These are phyloP conservation scores for Brachyistius frenatus DNA, from an alignment of 2,113 vertebrate genomes.

Conservation along the genomic window DNA sequence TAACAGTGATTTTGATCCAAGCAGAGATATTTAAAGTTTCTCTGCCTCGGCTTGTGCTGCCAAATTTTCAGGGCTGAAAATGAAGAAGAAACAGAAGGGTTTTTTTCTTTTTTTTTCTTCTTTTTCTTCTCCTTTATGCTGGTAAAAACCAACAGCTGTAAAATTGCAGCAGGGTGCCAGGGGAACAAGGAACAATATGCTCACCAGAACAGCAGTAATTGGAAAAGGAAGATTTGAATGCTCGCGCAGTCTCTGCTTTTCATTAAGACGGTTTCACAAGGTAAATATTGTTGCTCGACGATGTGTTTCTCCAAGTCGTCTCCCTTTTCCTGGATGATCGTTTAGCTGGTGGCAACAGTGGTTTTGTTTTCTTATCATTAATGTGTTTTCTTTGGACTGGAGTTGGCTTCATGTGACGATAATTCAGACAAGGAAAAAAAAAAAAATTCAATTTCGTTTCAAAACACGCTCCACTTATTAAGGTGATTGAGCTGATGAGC, in stretches of 20 bases:
- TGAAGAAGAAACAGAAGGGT: conserved; percentile 45
- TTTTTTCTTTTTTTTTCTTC: background rate
- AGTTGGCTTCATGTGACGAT: conserved; percentile 14
- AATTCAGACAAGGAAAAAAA: conserved; percentile 16
- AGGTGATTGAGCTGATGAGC: background rate
- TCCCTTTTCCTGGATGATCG: conserved; percentile 30
- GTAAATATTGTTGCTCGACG: conserved; percentile 73
- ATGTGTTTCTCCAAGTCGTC: conserved; percentile 46
- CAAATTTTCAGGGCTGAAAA: conserved; percentile 49
- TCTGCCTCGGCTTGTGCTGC: conserved; percentile 17
- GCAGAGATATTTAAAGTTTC: conserved; percentile 20
- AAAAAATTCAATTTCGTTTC: background rate
- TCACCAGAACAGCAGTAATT: conserved; percentile 72
- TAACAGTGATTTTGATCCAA: conserved; percentile 4
- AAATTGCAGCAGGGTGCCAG: conserved; percentile 73
- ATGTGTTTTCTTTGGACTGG: conserved; percentile 45
- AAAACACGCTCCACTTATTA: background rate
- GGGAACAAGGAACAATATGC: conserved; percentile 69
- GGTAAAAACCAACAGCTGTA: conserved; percentile 75
- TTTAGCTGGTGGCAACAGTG: conserved; percentile 28
- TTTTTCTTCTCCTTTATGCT: background rate
- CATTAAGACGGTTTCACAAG: conserved; percentile 69
- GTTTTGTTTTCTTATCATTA: conserved; percentile 53
- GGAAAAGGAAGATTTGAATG: conserved; percentile 65
- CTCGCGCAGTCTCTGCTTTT: conserved; percentile 62